Evolutionary conservation across 1,140 invertebrate species (phyloP), one percentile per base, ranked within the genome.

Genomic region (Octopus bimaculoides): DNA sequence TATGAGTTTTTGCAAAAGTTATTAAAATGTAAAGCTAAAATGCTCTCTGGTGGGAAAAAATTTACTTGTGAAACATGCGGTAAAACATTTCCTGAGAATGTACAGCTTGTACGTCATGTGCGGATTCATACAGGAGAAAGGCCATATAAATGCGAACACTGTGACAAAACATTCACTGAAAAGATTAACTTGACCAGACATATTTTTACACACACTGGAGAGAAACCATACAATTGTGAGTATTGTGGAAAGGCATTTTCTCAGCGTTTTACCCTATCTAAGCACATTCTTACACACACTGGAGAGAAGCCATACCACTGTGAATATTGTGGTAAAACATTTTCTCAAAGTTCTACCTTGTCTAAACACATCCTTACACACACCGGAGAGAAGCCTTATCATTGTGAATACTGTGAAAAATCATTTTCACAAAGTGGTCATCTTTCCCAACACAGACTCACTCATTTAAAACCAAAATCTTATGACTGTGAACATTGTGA

Each of bases 211-310:
- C 85, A 86, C 26, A 82, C 79, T 7, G 78, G 78, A 26, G 81
- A 83, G 52, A 85, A 82, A n/a, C 82, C 81, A 12, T 82, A 81
- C 56, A 55, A 54, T 1, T 85, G 83, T 78, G 41, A 82, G 8
- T 54, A 80, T 5, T 85, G 85, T 80, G 82, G 80, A 26, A 84
- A 82, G 79, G 71, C 66, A 4, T 85, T 82, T 73, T 20, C 73
- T 66, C 61, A 66, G 3, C 61, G n/a, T 66, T 66, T n/a, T 66
- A 12, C 12, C 3, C 61, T 66, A 14, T 14, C n/a, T 66, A 66
- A n/a, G 61, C 61, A 66, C 61, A 66, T 66, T 12, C 12, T 14
- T 12, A 66, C n/a, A 14, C 61, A 66, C n/a, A 66, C 61, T 14
- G 61, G 12, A 14, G n/a, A 66, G 3, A 66, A n/a, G 3, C n/a